Evolutionary conservation across 2,797 vertebrate species (phyloP), one percentile per base, ranked within the genome.

Genomic region (Chromobotia macracanthus): DNA sequence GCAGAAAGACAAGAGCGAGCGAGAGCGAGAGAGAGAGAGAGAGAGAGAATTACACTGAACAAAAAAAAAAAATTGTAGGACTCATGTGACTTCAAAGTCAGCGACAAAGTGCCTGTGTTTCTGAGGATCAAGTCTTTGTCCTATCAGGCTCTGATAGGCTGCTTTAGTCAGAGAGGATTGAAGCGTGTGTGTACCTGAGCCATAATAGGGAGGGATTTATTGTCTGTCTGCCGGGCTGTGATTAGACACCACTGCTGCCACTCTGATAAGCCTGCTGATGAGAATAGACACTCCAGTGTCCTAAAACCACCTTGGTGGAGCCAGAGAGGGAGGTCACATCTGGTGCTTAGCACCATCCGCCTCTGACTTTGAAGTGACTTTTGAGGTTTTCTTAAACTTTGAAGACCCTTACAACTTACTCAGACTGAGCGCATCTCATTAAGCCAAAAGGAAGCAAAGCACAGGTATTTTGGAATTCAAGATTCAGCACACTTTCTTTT

Each of bases 181-280:
- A 69, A 78, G 83, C 31, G 51, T 75, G 79, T 76, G 73, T 82
- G 72, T 78, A 86, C 84, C 82, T 81, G 81, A 83, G 72, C 77
- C 67, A 80, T 81, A 79, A 84, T 84, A 80, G 81, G 84, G 80
- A 83, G 85, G 85, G 87, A 83, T 82, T 84, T 86, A 87, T 80
- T 77, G 81, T 84, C 82, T 74, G 84, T 90, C 91, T 92, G 92
- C 87, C 73, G 85, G 85, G 84, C 80, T 31, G 85, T 86, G 92
- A 94, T 93, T 93, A 93, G 87, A 90, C 41, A 70, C 88, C 86
- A 84, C 88, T 88, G 88, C 91, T 89, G 89, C 90, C 90, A 88
- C 86, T 86, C 89, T 87, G 90, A 94, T 94, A 94, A 94, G 89
- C 71, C 63, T 75, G 76, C 71, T 85, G 86, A 87, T 83, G 88